phyloP scores from a whole-genome alignment of 2,797 vertebrate species.

The Podarcis lilfordi region DNA sequence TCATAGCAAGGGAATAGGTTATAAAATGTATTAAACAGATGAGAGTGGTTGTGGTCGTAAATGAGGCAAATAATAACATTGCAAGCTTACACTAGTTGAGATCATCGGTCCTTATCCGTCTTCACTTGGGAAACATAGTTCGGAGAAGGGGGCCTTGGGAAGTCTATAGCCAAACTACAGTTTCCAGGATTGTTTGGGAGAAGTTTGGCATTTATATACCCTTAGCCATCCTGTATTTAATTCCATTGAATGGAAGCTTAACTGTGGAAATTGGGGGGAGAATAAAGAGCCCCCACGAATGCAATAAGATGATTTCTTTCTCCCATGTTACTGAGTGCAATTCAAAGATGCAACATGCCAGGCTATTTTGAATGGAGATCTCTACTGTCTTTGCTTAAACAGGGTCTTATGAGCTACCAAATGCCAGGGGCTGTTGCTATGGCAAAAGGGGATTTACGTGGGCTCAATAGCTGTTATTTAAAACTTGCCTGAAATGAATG shows the following conservation, averaged over 20 bases:
- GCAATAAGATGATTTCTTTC: not conserved
- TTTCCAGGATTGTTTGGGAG: not conserved
- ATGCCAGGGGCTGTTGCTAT: conserved; percentile 58
- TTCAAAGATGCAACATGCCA: not conserved
- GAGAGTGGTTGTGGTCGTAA: not conserved
- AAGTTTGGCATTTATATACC: not conserved
- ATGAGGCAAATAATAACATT: not conserved
- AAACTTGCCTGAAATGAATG: conserved; percentile 58
- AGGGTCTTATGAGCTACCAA: conserved; percentile 54
- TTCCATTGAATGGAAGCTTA: not conserved
- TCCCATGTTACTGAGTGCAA: not conserved
- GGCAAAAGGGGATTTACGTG: conserved; percentile 70
- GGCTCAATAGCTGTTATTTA: conserved; percentile 69
- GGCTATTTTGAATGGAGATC: conserved; percentile 10
- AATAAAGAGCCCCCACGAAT: not conserved
- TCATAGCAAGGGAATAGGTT: not conserved
- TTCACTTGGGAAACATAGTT: not conserved
- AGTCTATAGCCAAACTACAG: not conserved
- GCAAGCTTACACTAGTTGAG: not conserved
- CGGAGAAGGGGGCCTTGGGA: not conserved
- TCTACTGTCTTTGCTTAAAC: conserved; percentile 35
- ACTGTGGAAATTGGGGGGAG: not conserved
- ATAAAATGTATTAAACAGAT: not conserved
- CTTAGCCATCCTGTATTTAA: not conserved
- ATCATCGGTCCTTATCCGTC: not conserved